Evolutionary conservation across 2,888 invertebrate genomes (phyloP), one percentile per base, ranked within the genome.

Genomic region (Xestia sexstrigata): DNA sequence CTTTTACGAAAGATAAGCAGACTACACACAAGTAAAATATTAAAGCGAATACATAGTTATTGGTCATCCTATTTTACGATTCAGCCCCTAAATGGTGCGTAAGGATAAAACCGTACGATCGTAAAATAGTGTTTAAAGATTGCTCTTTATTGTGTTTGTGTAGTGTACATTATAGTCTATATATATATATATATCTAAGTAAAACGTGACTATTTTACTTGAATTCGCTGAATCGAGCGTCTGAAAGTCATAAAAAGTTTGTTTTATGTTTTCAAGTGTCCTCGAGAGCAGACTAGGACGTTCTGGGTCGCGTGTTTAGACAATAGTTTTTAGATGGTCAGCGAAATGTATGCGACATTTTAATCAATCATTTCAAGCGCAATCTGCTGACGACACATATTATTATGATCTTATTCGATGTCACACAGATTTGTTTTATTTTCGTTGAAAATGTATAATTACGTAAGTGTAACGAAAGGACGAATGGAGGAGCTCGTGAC

Each of bases 101-200:
- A 82, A 88, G 86, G 85, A 86, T 86, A 89, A 87, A 88, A 83
- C 81, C 79, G 74, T 78, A 71, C 49, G 85, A 63, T 88, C 90
- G 87, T 91, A 90, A 90, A 90, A 80, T 84, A 81, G 85, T 87
- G 85, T 87, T 85, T 84, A 85, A 79, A 85, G 77, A 84, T 89
- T 78, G 52, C 39, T 23, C 85, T 85, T 88, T 88, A 87, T 87
- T 87, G 75, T 85, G 81, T 88, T 84, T 84, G 73, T 83, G 74
- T 81, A 79, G 49, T 70, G 69, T 78, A 76, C 15, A 63, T 66
- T 63, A 60, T 62, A 69, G 63, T 65, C 35, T 74, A 69, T 49
- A 63, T 77, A 74, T 74, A 69, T 49, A 63, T 77, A 74, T 76
- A 60, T 26, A 26, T 65, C 47, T 66, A 55, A 39, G 60, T 49